phyloP scores from a whole-genome alignment of 37 sponge, comb jelly and placozoan species.

The Chondrosia reniformis region DNA sequence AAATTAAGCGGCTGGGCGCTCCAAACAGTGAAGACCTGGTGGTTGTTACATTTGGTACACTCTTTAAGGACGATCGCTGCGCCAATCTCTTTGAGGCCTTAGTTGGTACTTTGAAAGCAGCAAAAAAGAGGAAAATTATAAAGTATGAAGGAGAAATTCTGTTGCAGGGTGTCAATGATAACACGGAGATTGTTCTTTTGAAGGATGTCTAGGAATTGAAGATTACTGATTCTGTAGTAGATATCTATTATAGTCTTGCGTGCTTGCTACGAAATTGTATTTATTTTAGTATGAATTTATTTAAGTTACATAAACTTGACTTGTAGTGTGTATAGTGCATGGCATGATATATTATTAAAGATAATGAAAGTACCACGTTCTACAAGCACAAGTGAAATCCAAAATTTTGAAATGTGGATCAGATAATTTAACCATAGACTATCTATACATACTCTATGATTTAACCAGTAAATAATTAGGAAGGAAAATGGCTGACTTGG shows the following conservation, averaged over 20 bases:
- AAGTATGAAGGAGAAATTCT: conserved; percentile 78
- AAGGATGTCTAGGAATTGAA: too few relatives aligned
- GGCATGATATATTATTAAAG: too few relatives aligned
- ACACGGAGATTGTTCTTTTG: conserved; percentile 67
- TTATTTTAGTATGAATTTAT: background rate
- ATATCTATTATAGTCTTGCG: background rate
- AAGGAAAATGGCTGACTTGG: too few relatives aligned
- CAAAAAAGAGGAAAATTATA: conserved; percentile 90
- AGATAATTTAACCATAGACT: too few relatives aligned
- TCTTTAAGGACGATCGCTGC: conserved; percentile 83
- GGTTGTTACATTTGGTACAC: conserved; percentile 72
- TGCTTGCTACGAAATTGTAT: background rate
- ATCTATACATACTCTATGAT: too few relatives aligned
- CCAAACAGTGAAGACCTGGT: conserved; percentile 50
- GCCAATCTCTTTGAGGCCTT: conserved; percentile 91
- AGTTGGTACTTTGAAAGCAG: conserved; percentile 87
- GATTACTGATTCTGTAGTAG: too few relatives aligned
- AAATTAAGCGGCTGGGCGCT: conserved; percentile 79
- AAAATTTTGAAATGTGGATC: too few relatives aligned
- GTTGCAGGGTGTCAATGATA: conserved; percentile 85
- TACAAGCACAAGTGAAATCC: too few relatives aligned
- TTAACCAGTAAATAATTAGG: too few relatives aligned
- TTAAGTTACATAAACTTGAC: too few relatives aligned
- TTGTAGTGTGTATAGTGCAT: too few relatives aligned
- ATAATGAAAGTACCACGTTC: too few relatives aligned